Conservation (phyloP, 2,113 vertebrate genomes). For the Nothocercus julius region DNA sequence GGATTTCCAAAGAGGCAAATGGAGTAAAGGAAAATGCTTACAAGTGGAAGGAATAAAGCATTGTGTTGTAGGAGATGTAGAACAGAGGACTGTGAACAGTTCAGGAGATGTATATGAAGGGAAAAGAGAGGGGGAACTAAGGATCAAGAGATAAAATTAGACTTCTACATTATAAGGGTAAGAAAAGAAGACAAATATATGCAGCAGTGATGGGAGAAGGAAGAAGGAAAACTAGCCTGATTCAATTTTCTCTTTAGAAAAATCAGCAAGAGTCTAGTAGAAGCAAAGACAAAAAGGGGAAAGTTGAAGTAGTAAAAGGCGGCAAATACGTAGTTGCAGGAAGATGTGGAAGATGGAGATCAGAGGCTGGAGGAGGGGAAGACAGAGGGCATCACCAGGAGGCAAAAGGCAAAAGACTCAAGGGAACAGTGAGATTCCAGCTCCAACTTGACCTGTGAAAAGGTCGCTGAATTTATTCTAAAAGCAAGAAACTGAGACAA, state of each 20-base stretch:
- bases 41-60: neutral
- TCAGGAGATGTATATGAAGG: neutral
- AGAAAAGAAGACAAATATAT: neutral
- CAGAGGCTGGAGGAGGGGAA: neutral
- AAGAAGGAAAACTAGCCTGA: neutral
- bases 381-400: neutral
- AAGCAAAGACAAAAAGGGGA: neutral
- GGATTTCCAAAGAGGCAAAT: neutral
- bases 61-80: neutral
- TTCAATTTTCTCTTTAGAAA: neutral
- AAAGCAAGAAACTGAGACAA: neutral
- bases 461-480: neutral
- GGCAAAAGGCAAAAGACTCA: neutral
- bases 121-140: neutral
- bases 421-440: neutral
- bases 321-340: neutral
- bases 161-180: neutral
- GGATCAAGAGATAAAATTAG: conserved; percentile 9
- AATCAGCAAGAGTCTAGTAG: neutral
- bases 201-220: neutral
- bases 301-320: neutral
- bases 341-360: neutral
- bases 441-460: neutral
- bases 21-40: neutral
- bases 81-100: neutral